Base-by-base conservation (phyloP, 2,113 vertebrate genomes). In the Sylvia atricapilla region DNA sequence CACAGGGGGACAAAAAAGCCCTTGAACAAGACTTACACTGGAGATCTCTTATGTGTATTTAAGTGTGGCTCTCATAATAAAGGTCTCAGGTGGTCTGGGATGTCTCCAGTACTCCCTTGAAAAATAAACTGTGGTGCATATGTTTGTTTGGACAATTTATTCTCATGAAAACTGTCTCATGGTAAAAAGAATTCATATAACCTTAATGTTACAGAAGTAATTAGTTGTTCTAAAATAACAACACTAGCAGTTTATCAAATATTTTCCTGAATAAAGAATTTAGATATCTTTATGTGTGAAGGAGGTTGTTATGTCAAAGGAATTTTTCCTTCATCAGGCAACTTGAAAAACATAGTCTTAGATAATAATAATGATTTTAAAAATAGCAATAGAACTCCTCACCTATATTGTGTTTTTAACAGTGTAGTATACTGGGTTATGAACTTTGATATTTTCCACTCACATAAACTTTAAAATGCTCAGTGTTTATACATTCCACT, bases 1-100 rank as follows among this genome's bases (percentile, higher is more conserved):
- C n/a, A 18, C 43, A 62, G 8, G 25, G 25, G 4, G 4, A 15
- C n/a, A 31, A 81, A 76, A 63, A 31, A 56, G 2, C 3, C 18
- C n/a, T 81, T 75, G 33, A 94, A 47, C n/a, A 89, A 62, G 25
- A 47, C 10, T 82, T 72, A 35, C 12, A 62, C n/a, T 85, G 86
- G 62, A 94, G 31, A 60, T 92, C 87, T 89, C 60, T 89, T 75
- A 43, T 85, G 30, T 79, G 46, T 91, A 49, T 88, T 69, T 74
- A 91, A 35, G 35, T 83, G 76, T 96, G 41, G 39, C 33, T 60
- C 93, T 95, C 76, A 52, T 44, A 95, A 89, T 50, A 93, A 95
- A 85, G 66, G 70, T 47, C 39, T 83, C 39, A 33, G 41, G 43
- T 90, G 20, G 16, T 37, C 63, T 85, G 72, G 19, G 56, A 78